Conservation (phyloP, 2,113 vertebrate genomes). For the Corythoichthys intestinalis region DNA sequence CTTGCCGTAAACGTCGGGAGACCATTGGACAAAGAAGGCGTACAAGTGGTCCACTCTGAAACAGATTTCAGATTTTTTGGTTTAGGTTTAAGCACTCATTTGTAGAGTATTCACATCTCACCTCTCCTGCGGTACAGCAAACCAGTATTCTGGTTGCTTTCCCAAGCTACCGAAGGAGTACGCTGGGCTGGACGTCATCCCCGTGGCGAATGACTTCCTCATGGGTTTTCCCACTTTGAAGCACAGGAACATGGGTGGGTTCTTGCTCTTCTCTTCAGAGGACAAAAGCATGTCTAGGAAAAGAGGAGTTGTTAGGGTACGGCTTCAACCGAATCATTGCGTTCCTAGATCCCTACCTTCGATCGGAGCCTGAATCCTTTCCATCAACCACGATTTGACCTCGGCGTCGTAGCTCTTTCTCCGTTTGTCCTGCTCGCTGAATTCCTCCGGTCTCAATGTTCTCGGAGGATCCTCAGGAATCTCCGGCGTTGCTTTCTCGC, state of each 20-base stretch:
- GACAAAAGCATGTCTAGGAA: slow-evolving; percentile 89
- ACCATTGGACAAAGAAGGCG: slow-evolving; percentile 96
- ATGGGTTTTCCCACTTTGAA: slow-evolving; percentile 97
- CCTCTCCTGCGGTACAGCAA: slow-evolving; percentile 96
- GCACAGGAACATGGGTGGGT: slow-evolving; percentile 97
- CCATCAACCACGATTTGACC: slow-evolving; percentile 82
- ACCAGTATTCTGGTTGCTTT: slow-evolving; percentile 96
- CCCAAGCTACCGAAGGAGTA: slow-evolving; percentile 75
- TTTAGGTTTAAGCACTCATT: too few relatives aligned
- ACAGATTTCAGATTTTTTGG: background rate
- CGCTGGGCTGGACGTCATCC: slow-evolving; percentile 74
- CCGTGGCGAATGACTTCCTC: slow-evolving; percentile 88
- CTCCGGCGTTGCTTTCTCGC: slow-evolving; percentile 19
- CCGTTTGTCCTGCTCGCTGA: slow-evolving; percentile 53
- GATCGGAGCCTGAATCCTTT: slow-evolving; percentile 93
- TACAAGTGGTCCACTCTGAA: slow-evolving; percentile 93
- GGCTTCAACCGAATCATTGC: background rate
- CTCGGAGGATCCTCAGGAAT: slow-evolving; percentile 34
- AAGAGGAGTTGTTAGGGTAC: background rate
- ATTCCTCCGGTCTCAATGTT: slow-evolving; percentile 46
- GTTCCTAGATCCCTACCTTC: slow-evolving; percentile 76
- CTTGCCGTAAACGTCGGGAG: slow-evolving; percentile 94
- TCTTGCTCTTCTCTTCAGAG: slow-evolving; percentile 94
- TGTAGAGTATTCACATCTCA: slow-evolving; percentile 33
- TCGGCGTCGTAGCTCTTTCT: slow-evolving; percentile 81